Evolutionary conservation across 2,797 vertebrate genomes (phyloP).

Genomic region (Gymnocypris eckloni): DNA sequence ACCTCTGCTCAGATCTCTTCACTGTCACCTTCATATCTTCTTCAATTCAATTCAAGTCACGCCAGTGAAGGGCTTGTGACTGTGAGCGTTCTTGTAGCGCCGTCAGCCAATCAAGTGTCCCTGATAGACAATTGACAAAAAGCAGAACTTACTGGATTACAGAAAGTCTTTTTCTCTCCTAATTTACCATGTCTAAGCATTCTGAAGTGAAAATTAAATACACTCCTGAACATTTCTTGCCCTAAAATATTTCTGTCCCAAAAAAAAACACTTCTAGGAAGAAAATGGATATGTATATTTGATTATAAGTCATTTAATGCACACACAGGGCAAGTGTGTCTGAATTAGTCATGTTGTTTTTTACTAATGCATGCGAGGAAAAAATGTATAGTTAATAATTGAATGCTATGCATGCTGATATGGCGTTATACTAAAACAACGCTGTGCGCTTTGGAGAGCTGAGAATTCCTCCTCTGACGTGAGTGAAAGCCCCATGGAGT

Average conservation of each 20-base stretch:
- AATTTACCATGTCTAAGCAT: conserved; percentile 25
- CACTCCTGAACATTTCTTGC: neutral
- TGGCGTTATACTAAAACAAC: neutral
- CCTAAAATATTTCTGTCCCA: neutral
- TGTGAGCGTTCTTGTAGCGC: neutral
- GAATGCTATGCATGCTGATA: neutral
- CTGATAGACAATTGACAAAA: conserved; percentile 17
- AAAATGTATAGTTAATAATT: neutral
- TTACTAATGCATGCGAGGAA: conserved; percentile 19
- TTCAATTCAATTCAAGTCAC: conserved; percentile 9
- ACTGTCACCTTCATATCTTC: neutral
- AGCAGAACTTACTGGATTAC: conserved; percentile 35
- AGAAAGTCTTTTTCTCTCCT: neutral
- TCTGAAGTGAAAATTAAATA: conserved; percentile 8
- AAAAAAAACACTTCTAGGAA: neutral
- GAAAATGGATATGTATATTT: neutral
- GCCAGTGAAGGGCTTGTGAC: neutral
- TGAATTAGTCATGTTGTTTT: conserved; percentile 20
- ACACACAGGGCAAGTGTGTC: neutral
- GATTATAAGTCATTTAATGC: neutral
- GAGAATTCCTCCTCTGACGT: neutral
- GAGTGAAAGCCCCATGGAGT: conserved; percentile 18
- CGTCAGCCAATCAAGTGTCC: neutral
- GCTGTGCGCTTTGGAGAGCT: neutral
- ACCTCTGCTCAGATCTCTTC: neutral